A percentile compares a stretch with the other conserved stretches of the same genome.
Evolutionary conservation across 2,888 invertebrate genomes (phyloP).

Genomic region (Spodoptera exigua): DNA sequence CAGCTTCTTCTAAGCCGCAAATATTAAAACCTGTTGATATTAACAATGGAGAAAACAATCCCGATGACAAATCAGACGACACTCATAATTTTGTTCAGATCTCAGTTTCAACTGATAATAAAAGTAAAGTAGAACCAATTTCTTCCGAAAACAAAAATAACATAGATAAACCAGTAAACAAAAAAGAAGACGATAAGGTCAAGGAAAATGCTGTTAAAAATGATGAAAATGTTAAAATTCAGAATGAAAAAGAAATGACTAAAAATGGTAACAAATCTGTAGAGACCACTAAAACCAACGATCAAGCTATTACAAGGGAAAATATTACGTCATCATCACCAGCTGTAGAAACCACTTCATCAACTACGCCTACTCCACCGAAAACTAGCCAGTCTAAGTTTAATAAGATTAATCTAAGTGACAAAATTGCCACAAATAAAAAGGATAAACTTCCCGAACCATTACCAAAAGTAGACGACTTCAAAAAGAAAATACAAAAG

Average conservation of each 20-base stretch:
- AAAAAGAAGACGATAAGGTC: constrained; percentile 20
- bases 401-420: constrained; percentile 54
- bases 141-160: constrained; percentile 27
- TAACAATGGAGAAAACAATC: constrained; percentile 34
- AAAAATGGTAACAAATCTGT: constrained; percentile 38
- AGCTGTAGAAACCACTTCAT: constrained; percentile 35
- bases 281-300: constrained; percentile 3
- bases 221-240: constrained; percentile 15
- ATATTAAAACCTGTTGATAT: constrained; percentile 9
- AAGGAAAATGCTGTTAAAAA: constrained; percentile 8
- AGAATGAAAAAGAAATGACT: constrained; percentile 26
- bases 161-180: constrained; percentile 22
- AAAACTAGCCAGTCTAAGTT: constrained; percentile 50
- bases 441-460: constrained; percentile 65
- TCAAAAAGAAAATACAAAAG: constrained; percentile 85
- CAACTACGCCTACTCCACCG: constrained; percentile 28
- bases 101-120: constrained; percentile 49
- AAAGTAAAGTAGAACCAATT: constrained; percentile 33
- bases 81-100: constrained; percentile 61
- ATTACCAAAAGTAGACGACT: constrained; percentile 81
- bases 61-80: constrained; percentile 42
- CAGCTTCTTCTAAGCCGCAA: not conserved
- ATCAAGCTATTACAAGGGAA: constrained; percentile 7
- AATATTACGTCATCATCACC: constrained; percentile 35
- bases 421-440: constrained; percentile 49